Percentiles rank a stretch among this genome's conserved stretches.
Conservation (phyloP, 2,797 vertebrate genomes). For the Chiroxiphia lanceolata region DNA sequence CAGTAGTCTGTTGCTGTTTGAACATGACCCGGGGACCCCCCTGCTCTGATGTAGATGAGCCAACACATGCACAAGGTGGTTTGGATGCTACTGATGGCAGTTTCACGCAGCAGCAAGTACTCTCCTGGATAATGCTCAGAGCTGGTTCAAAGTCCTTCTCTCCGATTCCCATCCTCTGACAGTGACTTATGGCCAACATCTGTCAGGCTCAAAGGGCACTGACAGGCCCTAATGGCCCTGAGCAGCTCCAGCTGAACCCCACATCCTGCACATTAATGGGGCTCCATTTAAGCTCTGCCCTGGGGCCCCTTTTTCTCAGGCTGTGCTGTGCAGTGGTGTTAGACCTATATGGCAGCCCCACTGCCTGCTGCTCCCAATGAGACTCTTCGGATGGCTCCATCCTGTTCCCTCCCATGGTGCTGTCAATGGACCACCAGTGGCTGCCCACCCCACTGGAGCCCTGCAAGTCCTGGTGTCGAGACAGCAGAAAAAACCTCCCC, state of each 20-base stretch:
- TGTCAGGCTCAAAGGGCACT: background rate
- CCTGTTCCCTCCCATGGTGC: background rate
- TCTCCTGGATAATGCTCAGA: background rate
- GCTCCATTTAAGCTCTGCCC: background rate
- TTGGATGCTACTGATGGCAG: accelerated
- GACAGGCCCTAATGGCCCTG: background rate
- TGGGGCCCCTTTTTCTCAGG: background rate
- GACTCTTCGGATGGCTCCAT: background rate
- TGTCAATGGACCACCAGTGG: accelerated
- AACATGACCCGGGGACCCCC: background rate
- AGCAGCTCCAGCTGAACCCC: background rate
- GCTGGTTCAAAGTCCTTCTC: background rate
- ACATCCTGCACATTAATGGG: background rate
- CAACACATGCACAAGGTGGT: accelerated
- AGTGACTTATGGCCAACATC: background rate
- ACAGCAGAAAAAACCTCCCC: background rate
- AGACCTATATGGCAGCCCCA: background rate
- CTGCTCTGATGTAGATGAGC: background rate
- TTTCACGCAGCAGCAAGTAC: background rate
- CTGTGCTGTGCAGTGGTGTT: background rate
- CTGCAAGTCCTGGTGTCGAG: accelerated
- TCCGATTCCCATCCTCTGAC: background rate
- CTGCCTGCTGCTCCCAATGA: background rate
- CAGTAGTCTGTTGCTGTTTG: background rate
- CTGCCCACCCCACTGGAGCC: background rate